Conservation (phyloP, 2,888 invertebrate species). For the Nomada ferruginata region DNA sequence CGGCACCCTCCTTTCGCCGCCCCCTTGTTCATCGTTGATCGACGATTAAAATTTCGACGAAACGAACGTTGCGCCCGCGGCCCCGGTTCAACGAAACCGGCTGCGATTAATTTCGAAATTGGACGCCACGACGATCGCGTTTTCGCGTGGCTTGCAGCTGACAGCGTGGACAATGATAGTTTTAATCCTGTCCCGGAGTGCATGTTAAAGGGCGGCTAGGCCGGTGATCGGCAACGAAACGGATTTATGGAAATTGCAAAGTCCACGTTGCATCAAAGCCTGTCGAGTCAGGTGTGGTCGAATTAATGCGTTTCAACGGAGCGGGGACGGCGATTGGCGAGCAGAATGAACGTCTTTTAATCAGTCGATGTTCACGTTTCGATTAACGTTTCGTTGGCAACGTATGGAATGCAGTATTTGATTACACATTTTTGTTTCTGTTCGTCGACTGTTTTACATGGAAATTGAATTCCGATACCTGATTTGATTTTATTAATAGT, state of each 20-base stretch:
- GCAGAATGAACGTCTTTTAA: slow-evolving; percentile 19
- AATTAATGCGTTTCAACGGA: slow-evolving; percentile 3
- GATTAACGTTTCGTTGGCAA: too few species aligned
- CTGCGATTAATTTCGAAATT: slow-evolving; percentile 51
- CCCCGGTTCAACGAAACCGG: slow-evolving; percentile 28
- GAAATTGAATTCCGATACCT: too few species aligned
- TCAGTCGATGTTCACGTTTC: not conserved
- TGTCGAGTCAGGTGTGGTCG: not conserved
- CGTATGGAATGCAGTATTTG: too few species aligned
- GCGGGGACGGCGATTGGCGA: not conserved
- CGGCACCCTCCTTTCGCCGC: not conserved
- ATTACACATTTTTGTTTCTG: too few species aligned
- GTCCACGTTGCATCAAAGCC: slow-evolving; percentile 28
- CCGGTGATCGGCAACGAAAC: slow-evolving; percentile 17
- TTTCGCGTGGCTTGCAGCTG: slow-evolving; percentile 20
- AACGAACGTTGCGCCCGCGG: not conserved
- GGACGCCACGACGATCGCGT: slow-evolving; percentile 19
- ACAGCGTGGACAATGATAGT: slow-evolving; percentile 39
- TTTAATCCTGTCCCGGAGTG: slow-evolving; percentile 32
- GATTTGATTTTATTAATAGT: too few species aligned
- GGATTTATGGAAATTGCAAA: slow-evolving; percentile 52
- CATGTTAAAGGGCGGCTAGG: slow-evolving; percentile 18
- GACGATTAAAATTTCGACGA: slow-evolving; percentile 16
- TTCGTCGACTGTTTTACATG: too few species aligned
- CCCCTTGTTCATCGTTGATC: not conserved